phyloP scores from a whole-genome alignment of 2,113 vertebrate genomes.

The Marmota monax region DNA sequence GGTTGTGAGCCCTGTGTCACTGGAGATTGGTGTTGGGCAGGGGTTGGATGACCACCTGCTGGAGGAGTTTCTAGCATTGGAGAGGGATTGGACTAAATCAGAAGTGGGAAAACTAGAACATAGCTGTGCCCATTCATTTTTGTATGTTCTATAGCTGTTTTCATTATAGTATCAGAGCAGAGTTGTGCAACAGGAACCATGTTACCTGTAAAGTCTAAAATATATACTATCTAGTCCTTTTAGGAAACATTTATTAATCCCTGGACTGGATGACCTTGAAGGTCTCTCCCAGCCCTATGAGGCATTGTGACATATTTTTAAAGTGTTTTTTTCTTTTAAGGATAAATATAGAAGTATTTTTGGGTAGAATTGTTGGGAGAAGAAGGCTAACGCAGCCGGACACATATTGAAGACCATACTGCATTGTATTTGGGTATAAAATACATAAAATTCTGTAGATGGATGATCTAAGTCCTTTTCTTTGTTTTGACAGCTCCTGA shows the following conservation, averaged over 20 bases:
- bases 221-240: not conserved
- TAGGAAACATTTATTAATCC: slow-evolving; percentile 18
- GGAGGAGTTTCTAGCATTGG: not conserved
- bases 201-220: slow-evolving; percentile 22
- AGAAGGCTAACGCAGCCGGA: not conserved
- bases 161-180: not conserved
- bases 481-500: slow-evolving; percentile 87
- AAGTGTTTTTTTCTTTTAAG: slow-evolving; percentile 16
- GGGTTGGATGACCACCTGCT: not conserved
- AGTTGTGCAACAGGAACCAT: not conserved
- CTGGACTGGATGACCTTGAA: slow-evolving; percentile 20
- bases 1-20: not conserved
- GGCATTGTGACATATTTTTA: slow-evolving; percentile 22
- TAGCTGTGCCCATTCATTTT: slow-evolving; percentile 18
- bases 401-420: not conserved
- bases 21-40: not conserved
- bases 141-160: not conserved
- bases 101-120: not conserved
- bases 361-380: not conserved
- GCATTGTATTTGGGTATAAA: not conserved
- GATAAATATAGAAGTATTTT: not conserved
- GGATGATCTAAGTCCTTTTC: not conserved
- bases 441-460: not conserved
- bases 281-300: not conserved
- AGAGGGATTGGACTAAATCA: not conserved